Base-by-base conservation (phyloP, 2,797 vertebrate species). In the Mallotus villosus region DNA sequence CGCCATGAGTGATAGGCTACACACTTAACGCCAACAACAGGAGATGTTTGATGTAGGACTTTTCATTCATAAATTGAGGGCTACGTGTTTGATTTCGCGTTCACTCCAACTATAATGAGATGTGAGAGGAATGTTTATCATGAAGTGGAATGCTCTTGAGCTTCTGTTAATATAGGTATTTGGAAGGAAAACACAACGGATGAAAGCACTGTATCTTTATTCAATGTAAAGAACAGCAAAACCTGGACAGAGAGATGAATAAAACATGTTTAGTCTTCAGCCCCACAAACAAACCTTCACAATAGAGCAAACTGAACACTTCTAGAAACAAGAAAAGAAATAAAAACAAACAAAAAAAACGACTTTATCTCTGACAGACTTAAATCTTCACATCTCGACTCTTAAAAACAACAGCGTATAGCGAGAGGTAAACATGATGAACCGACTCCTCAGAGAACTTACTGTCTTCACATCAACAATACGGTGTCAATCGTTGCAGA, bases 151-250 rank as follows among this genome's bases (percentile, higher is more conserved):
- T 4, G 27, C 27, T 3, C 27, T n/a, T n/a, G 0, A 29, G 27
- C 6, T 34, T 34, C 32, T 34, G 7, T 34, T 34, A 34, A 8
- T 34, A 8, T 34, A 34, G 8, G 8, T 34, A 34, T 34, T 8
- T 8, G 2, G 32, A 34, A 34, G 32, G 41, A 73, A 71, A 55
- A 70, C 68, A 25, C 37, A 63, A 81, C 11, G 32, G 66, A 60
- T 82, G 74, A 84, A 84, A 84, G 79, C 82, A 78, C 74, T 82
- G 78, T 37, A 78, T 87, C 81, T 88, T 90, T 88, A 88, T 90
- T 90, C 74, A 85, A 84, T 78, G 57, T 79, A 82, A 88, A 86
- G 77, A 85, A 86, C 80, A 81, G 80, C 80, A 74, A 81, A 61
- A 85, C 81, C 75, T 74, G 63, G 77, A 85, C 74, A 80, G 77